phyloP scores from a whole-genome alignment of 2,888 invertebrate genomes.

The Helicoverpa assulta region DNA sequence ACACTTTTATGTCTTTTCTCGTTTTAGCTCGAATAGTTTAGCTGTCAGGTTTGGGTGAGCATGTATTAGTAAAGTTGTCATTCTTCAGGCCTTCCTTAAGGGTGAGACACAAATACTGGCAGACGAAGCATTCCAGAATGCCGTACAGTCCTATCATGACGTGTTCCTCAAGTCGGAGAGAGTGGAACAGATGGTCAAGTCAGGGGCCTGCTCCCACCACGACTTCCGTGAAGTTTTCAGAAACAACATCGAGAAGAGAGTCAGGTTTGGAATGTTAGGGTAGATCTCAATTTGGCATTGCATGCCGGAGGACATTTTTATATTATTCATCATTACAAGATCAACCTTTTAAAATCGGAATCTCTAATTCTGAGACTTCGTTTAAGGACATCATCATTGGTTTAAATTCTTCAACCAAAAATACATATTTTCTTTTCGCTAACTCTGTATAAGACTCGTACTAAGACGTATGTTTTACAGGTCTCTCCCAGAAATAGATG shows the following conservation, averaged over 20 bases:
- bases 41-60: neutral
- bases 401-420: neutral
- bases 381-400: neutral
- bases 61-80: neutral
- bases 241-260: constrained; percentile 99
- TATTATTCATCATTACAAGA: constrained; percentile 4
- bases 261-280: constrained; percentile 91
- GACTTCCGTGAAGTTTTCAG: constrained; percentile 99
- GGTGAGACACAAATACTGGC: constrained; percentile 99
- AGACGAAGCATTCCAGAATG: constrained; percentile 99
- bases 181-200: constrained; percentile 98
- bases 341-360: neutral
- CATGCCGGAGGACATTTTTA: constrained; percentile 30
- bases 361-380: neutral
- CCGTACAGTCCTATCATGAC: constrained; percentile 98
- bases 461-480: constrained; percentile 82
- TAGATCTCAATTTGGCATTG: constrained; percentile 49
- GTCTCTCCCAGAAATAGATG: constrained; percentile 99
- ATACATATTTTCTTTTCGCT: constrained; percentile 1
- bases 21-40: neutral
- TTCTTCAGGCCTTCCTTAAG: constrained; percentile 95
- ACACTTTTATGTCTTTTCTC: constrained; percentile 16
- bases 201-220: constrained; percentile 99
- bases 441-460: neutral
- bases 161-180: constrained; percentile 99